Conservation (phyloP, 1,140 invertebrate species). For the Lasioglossum albipes region DNA sequence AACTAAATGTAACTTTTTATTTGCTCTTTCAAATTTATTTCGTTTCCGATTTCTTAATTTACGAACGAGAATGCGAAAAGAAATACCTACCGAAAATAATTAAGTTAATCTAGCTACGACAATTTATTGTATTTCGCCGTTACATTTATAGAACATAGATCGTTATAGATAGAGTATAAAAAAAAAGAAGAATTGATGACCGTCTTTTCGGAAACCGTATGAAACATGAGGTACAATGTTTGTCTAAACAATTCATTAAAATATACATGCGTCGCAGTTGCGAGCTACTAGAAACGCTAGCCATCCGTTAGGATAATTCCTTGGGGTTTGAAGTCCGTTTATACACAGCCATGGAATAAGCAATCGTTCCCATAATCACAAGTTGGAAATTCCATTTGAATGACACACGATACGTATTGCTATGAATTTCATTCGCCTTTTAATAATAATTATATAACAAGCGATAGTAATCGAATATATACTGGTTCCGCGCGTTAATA, state of each 20-base stretch:
- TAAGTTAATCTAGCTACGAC: constrained; percentile 52
- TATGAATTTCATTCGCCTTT: constrained; percentile 45
- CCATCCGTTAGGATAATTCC: constrained; percentile 32
- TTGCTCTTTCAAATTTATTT: not conserved
- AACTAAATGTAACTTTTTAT: not conserved
- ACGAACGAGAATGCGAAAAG: not conserved
- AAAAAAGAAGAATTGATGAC: constrained; percentile 49
- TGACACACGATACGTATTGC: constrained; percentile 41
- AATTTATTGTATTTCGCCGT: constrained; percentile 66
- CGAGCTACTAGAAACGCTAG: constrained; percentile 51
- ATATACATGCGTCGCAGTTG: constrained; percentile 37
- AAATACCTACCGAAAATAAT: not conserved
- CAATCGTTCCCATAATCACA: constrained; percentile 36
- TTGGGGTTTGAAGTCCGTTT: constrained; percentile 67
- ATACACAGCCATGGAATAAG: constrained; percentile 73
- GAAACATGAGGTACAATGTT: constrained; percentile 67
- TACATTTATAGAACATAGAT: constrained; percentile 63
- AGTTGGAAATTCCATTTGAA: constrained; percentile 39
- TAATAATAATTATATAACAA: constrained; percentile 37
- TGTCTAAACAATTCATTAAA: constrained; percentile 57
- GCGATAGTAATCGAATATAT: not conserved
- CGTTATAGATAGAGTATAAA: constrained; percentile 58
- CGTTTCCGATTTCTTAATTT: not conserved
- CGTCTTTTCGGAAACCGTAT: constrained; percentile 42
- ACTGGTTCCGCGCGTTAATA: not conserved